Evolutionary conservation across 2,113 vertebrate species (phyloP), one percentile per base, ranked within the genome.

Genomic region (Cebidichthys violaceus): DNA sequence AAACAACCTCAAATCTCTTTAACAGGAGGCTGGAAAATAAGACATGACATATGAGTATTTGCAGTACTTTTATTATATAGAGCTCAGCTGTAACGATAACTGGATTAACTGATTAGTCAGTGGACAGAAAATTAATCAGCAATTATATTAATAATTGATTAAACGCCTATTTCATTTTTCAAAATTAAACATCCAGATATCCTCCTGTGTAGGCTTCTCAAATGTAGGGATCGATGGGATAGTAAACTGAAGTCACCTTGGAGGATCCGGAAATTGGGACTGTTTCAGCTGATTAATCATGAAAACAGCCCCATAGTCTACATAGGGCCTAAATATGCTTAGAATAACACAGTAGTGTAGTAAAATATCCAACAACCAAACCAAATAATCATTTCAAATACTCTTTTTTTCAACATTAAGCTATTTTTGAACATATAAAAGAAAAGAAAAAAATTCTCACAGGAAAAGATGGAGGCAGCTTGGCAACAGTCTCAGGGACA

Each of bases 401-500:
- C 64, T 45, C 24, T 70, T 67, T 64, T 18, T 22, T 22, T 15
- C 35, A 43, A 15, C 29, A 77, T 5, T 59, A 18, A 33, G 20
- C 33, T 80, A 77, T 86, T 79, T 77, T 60, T 64, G 70, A 73
- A 62, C 13, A 50, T 35, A 41, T 37, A 60, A 54, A 54, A 47
- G 45, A 47, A 47, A 50, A 7, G 64, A 20, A 55, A 52, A 50
- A 22, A 1, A 18, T 50, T 41, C 41, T 68, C 71, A 27, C 29
- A 76, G 67, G 79, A 33, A 71, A 81, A 77, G 52, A 67, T 39
- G 41, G 52, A 84, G 65, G 73, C 74, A 83, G 82, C 78, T 86
- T 82, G 83, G 85, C 83, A 87, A 84, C 89, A 77, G 83, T 83
- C 80, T 78, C 33, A 86, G 60, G 79, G 55, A 59, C 81, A 41